Evolutionary conservation across 2,113 vertebrate genomes (phyloP).

Genomic region (Equus przewalskii): DNA sequence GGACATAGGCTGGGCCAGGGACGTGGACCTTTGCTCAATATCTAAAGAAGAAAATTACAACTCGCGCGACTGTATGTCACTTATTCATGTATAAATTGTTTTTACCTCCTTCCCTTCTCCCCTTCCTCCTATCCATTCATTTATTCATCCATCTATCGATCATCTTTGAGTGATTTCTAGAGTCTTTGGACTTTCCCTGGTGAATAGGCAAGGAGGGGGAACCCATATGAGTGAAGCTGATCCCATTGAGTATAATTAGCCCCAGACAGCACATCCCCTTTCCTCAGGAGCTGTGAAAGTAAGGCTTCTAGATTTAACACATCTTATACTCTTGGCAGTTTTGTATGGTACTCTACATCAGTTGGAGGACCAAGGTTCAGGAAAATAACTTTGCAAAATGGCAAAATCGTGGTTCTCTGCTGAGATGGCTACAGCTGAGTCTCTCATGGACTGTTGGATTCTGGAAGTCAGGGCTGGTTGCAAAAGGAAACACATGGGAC

Average conservation of each 20-base stretch:
- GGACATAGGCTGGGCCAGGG: background rate
- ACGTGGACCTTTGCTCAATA: background rate
- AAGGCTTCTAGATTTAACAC: background rate
- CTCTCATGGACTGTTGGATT: background rate
- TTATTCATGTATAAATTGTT: background rate
- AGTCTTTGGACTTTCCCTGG: background rate
- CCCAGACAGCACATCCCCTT: background rate
- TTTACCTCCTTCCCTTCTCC: background rate
- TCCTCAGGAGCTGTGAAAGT: background rate
- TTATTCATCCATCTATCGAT: too few relatives aligned
- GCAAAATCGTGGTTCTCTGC: background rate
- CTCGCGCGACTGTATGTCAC: rapidly evolving
- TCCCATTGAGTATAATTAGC: background rate
- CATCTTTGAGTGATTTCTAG: background rate
- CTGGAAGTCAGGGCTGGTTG: background rate
- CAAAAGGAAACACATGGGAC: background rate
- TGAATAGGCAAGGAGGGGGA: background rate
- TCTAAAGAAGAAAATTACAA: background rate
- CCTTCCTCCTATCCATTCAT: background rate
- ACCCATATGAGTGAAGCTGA: background rate
- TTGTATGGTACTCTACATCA: background rate
- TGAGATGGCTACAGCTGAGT: rapidly evolving
- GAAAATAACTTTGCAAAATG: background rate
- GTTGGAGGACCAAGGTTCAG: background rate
- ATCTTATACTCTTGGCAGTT: background rate